A percentile compares a stretch with the other conserved stretches of the same genome.
phyloP scores from a whole-genome alignment of 2,797 vertebrate genomes.

The Eurystomus glaucurus region DNA sequence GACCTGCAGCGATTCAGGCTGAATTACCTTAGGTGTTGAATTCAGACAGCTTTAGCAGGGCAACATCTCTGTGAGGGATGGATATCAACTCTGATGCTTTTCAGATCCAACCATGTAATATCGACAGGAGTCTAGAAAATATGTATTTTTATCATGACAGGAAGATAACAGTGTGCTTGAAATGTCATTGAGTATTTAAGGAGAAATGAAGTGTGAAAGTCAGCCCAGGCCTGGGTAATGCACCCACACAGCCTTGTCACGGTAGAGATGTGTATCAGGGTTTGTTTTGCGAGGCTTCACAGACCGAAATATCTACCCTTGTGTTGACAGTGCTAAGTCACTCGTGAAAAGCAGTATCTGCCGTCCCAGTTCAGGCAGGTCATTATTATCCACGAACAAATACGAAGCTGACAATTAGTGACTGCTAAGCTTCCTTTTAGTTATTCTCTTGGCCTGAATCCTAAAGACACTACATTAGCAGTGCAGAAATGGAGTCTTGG shows the following conservation, averaged over 20 bases:
- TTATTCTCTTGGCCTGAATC: constrained; percentile 66
- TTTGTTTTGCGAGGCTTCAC: background rate
- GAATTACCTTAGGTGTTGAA: background rate
- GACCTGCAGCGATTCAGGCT: background rate
- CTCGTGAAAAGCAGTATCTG: background rate
- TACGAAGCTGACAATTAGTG: background rate
- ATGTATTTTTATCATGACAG: background rate
- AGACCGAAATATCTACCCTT: rapidly evolving
- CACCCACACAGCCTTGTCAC: background rate
- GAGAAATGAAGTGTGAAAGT: background rate
- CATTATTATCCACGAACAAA: constrained; percentile 16
- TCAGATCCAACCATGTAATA: background rate
- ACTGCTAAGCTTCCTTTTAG: constrained; percentile 40
- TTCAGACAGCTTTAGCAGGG: background rate
- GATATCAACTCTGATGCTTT: background rate
- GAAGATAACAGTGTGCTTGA: background rate
- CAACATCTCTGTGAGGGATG: background rate
- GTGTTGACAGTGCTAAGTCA: background rate
- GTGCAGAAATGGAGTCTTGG: constrained; percentile 62
- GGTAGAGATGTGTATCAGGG: background rate
- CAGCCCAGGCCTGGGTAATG: background rate
- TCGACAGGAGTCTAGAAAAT: background rate
- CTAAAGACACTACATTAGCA: constrained; percentile 68
- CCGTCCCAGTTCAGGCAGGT: background rate
- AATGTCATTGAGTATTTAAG: background rate